A percentile compares a stretch with the other conserved stretches of the same genome.
phyloP scores from a whole-genome alignment of 2,113 vertebrate genomes.

The Elephas maximus region DNA sequence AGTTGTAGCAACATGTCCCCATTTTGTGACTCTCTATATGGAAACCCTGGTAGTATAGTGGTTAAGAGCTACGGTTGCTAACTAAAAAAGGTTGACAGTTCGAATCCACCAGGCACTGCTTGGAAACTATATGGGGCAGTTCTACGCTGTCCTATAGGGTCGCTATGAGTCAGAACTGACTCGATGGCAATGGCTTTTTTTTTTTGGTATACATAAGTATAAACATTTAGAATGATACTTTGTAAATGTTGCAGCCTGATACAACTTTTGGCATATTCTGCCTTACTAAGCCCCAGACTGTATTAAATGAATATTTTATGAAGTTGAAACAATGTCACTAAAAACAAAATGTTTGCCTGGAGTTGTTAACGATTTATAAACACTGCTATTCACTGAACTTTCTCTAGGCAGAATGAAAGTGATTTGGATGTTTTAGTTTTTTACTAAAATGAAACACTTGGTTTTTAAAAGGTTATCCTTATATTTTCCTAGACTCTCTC shows the following conservation, averaged over 20 bases:
- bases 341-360: not conserved
- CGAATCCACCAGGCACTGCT: too few species aligned
- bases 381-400: conserved; percentile 1
- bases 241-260: not conserved
- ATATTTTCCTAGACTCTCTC: not conserved
- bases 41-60: too few species aligned
- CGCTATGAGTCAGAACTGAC: too few species aligned
- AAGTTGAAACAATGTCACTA: conserved; percentile 39
- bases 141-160: too few species aligned
- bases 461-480: not conserved
- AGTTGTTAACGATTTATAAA: conserved; percentile 1
- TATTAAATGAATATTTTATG: conserved; percentile 35
- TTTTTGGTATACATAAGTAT: not conserved
- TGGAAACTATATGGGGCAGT: too few species aligned
- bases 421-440: conserved; percentile 3
- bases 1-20: not conserved
- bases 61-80: too few species aligned
- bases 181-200: too few species aligned
- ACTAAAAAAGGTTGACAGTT: too few species aligned
- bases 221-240: not conserved
- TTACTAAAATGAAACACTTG: not conserved
- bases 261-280: conserved; percentile 35
- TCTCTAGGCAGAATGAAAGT: not conserved
- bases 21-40: not conserved
- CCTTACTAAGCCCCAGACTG: not conserved